A percentile compares a stretch with the other conserved stretches of the same genome.
Conservation (phyloP, 2,888 invertebrate species). For the Nemotelus nigrinus region DNA sequence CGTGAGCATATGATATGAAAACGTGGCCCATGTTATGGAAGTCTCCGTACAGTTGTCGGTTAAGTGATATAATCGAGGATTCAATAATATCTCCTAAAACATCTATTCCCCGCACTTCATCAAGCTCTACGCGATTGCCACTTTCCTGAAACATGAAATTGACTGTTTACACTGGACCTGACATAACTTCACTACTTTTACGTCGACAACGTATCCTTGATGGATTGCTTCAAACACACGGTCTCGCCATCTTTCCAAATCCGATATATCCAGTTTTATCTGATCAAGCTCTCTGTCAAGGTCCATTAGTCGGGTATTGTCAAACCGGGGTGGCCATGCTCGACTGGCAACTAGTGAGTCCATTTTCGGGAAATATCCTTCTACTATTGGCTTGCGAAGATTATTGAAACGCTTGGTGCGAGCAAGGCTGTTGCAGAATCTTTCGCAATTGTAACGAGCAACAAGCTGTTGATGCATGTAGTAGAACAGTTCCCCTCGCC, state of each 20-base stretch:
- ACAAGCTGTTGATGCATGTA: constrained; percentile 76
- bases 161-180: not conserved
- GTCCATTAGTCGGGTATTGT: constrained; percentile 68
- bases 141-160: constrained; percentile 38
- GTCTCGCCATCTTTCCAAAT: constrained; percentile 77
- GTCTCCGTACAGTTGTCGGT: constrained; percentile 40
- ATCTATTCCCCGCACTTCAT: constrained; percentile 54
- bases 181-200: constrained; percentile 11
- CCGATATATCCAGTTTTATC: constrained; percentile 72
- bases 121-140: constrained; percentile 54
- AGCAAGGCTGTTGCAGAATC: constrained; percentile 73
- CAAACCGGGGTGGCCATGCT: constrained; percentile 75
- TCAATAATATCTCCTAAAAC: constrained; percentile 65
- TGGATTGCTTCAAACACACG: constrained; percentile 75
- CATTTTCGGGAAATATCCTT: constrained; percentile 83
- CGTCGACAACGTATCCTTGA: constrained; percentile 67
- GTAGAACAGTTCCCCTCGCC: constrained; percentile 81
- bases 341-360: constrained; percentile 78
- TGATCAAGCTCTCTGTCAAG: constrained; percentile 73
- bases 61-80: constrained; percentile 68
- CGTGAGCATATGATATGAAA: constrained; percentile 76
- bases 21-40: constrained; percentile 78
- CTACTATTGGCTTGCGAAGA: constrained; percentile 73
- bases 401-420: constrained; percentile 71
- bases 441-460: constrained; percentile 75